Base-by-base conservation (phyloP, 23 tunicate species). In the Trididemnum clinides region DNA sequence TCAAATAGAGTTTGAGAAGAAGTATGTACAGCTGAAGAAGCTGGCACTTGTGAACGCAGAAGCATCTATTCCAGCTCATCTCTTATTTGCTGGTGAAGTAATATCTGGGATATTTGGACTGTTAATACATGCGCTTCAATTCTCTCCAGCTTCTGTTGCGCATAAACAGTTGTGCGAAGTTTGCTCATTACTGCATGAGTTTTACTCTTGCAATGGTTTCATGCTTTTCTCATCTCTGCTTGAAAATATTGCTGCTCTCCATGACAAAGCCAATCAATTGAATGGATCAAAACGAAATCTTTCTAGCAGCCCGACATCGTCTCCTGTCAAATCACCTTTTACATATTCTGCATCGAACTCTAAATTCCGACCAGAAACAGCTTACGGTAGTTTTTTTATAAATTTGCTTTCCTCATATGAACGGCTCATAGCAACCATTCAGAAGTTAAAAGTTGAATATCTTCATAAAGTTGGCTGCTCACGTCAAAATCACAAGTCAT, bases 381-480 rank as follows among this genome's bases (percentile, higher is more conserved):
- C 39, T 4, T 73, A 20, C 38, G 6, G 18, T 29, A 3, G 19
- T 25, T 12, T 73, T 6, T 87, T 81, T 33, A 33, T 30, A 28
- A 34, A 33, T 33, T 39, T 92, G 51, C 33, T 92, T 0, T 51
- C 39, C 18, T 4, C 85, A 19, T 57, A 39, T 34, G 85, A 82
- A 57, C 49, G 77, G 33, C 28, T 82, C 50, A 50, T 89, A 3
- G 33, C 77, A 18, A 39, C 85, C 10, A 80, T 85, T 19, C 88
- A 89, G 33, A 87, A 58, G 33, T 71, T 78, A 5, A 94, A 94
- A 63, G 84, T 82, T 23, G 92, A 85, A 64, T 89, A 86, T 75
- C 21, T 94, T 62, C 98, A 94, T 51, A 71, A 58, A 57, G 90
- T 82, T 1, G 91, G 51, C 1, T 94, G 98, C 82, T 71, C 87